These are phyloP conservation scores for Lepeophtheirus nordmannii DNA, from an alignment of 2,888 invertebrate genomes.

Conservation along the genomic window DNA sequence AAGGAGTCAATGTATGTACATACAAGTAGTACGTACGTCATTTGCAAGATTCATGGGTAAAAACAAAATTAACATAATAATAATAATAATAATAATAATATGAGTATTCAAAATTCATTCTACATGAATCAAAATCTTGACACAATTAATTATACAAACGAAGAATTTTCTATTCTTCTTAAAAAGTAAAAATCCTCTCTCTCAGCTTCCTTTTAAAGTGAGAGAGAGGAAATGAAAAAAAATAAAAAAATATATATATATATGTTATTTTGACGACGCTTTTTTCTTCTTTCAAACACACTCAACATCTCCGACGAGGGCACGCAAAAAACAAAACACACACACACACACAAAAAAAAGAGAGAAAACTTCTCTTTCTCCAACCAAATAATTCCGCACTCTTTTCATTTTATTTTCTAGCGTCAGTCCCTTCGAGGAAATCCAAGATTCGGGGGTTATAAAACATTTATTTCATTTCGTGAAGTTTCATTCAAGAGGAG, in stretches of 20 bases:
- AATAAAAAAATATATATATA: too few relatives aligned
- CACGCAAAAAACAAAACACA: not conserved
- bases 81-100: too few relatives aligned
- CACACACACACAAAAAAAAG: too few relatives aligned
- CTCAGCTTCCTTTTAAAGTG: too few relatives aligned
- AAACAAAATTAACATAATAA: too few relatives aligned
- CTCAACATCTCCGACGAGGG: conserved; percentile 1
- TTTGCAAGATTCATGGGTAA: too few relatives aligned
- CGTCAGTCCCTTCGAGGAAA: conserved; percentile 6
- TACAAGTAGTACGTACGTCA: too few relatives aligned
- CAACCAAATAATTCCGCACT: conserved; percentile 4
- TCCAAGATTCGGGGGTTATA: not conserved
- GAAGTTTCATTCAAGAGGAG: too few relatives aligned
- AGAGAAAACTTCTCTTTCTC: not conserved
- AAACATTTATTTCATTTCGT: too few relatives aligned
- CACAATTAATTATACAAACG: not conserved
- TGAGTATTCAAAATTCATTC: not conserved
- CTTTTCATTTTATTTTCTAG: not conserved
- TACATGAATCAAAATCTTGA: not conserved
- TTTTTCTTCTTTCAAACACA: not conserved
- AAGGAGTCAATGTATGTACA: too few relatives aligned
- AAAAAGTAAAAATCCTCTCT: too few relatives aligned
- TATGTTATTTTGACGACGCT: not conserved
- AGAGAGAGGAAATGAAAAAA: too few relatives aligned
- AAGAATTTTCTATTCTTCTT: not conserved